These are phyloP conservation scores for Metopolophium dirhodum DNA, from an alignment of 1,140 invertebrate genomes.

Conservation along the genomic window DNA sequence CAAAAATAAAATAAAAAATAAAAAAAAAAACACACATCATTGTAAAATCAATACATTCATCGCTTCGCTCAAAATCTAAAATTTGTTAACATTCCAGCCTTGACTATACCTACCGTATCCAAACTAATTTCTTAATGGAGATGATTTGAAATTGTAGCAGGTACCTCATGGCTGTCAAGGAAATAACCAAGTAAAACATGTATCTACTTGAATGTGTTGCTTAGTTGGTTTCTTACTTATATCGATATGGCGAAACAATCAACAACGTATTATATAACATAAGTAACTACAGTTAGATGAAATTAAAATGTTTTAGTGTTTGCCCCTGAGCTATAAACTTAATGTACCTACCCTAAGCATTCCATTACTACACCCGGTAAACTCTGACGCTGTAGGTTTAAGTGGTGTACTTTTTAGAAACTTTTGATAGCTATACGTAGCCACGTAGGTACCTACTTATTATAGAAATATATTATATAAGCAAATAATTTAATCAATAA, in stretches of 20 bases:
- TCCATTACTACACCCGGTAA: background rate
- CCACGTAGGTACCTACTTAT: background rate
- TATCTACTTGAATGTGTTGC: background rate
- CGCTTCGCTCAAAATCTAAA: too few relatives aligned
- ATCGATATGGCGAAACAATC: too few relatives aligned
- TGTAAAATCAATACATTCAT: too few relatives aligned
- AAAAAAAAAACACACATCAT: too few relatives aligned
- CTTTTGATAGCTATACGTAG: background rate
- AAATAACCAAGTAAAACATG: background rate
- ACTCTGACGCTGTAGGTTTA: background rate
- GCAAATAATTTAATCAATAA: background rate
- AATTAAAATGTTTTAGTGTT: background rate
- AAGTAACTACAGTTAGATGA: background rate
- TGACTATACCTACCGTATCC: background rate
- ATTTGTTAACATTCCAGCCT: too few relatives aligned
- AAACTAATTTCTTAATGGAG: background rate
- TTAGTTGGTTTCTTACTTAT: background rate
- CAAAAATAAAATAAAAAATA: too few relatives aligned
- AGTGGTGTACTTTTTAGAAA: background rate
- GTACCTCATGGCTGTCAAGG: background rate
- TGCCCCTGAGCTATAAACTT: background rate
- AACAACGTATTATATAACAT: too few relatives aligned
- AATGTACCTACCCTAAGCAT: background rate
- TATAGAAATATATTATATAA: background rate
- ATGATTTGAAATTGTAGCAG: background rate